Conservation (phyloP, 2,113 vertebrate species). For the Nycticebus coucang region DNA sequence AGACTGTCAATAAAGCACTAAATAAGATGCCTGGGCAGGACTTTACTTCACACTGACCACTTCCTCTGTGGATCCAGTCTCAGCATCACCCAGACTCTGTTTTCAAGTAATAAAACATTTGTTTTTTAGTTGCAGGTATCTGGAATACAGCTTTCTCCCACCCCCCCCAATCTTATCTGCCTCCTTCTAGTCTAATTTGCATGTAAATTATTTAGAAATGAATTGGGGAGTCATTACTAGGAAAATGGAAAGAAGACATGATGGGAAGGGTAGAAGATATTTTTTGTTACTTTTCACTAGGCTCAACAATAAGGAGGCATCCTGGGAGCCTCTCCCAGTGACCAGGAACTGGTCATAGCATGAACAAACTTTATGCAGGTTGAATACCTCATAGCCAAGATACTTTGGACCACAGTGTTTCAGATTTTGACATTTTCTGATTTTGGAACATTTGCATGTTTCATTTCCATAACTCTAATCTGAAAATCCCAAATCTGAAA, state of each 20-base stretch:
- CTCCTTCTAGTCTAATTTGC: conserved; percentile 50
- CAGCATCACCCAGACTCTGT: neutral
- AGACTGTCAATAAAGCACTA: neutral
- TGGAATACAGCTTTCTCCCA: neutral
- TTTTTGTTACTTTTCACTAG: conserved; percentile 30
- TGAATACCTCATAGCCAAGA: neutral
- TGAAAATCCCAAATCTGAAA: neutral
- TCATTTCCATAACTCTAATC: neutral
- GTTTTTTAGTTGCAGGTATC: neutral
- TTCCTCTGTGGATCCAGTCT: neutral
- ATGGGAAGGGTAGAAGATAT: neutral
- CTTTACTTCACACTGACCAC: neutral
- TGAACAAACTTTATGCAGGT: conserved; percentile 16
- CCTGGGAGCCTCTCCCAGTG: neutral
- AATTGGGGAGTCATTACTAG: conserved; percentile 44
- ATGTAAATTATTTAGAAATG: conserved; percentile 45
- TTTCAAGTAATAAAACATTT: conserved; percentile 30
- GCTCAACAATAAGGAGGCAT: conserved; percentile 12
- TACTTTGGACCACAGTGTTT: neutral
- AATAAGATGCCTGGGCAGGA: neutral
- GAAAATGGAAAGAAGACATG: conserved; percentile 1
- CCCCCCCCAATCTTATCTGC: neutral
- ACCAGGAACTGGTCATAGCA: neutral
- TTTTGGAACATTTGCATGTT: neutral
- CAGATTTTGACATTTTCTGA: neutral